Evolutionary conservation across 1,140 invertebrate genomes (phyloP).

Genomic region (Cydia splendana): DNA sequence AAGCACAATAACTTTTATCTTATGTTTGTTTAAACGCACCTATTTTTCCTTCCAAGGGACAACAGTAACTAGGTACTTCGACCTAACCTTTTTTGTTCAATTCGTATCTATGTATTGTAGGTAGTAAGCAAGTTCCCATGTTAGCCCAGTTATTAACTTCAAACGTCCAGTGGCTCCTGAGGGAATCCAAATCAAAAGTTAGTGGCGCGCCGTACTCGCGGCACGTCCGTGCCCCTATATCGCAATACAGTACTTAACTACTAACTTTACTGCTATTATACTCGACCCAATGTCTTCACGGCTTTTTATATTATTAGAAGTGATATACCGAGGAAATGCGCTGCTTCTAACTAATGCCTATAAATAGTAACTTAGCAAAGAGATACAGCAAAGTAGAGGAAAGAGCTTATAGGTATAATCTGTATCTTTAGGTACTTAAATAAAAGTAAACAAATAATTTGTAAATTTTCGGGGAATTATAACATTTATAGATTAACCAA

Average conservation of each 20-base stretch:
- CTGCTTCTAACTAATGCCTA: background rate
- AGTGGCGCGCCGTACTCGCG: conserved; percentile 20
- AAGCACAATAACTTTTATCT: too few species aligned
- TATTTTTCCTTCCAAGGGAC: background rate
- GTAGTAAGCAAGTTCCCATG: conserved; percentile 18
- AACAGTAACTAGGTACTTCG: background rate
- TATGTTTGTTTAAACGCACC: background rate
- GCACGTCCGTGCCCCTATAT: conserved; percentile 25
- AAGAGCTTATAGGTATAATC: too few species aligned
- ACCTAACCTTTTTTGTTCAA: conserved; percentile 14
- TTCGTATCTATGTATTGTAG: background rate
- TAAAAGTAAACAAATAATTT: too few species aligned
- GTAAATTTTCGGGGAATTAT: too few species aligned
- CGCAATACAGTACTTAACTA: conserved; percentile 31
- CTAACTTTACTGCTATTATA: conserved; percentile 31
- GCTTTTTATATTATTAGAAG: background rate
- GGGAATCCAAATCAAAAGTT: conserved; percentile 38
- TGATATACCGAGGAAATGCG: background rate
- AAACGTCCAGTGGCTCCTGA: conserved; percentile 23
- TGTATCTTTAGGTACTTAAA: too few species aligned
- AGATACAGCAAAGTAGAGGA: too few species aligned
- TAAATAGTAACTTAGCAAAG: background rate
- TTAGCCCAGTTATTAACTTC: conserved; percentile 31
- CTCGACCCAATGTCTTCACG: conserved; percentile 3
- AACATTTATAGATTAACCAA: too few species aligned